Evolutionary conservation across 2,113 vertebrate species (phyloP).

Genomic region (Prietella phreatophila): DNA sequence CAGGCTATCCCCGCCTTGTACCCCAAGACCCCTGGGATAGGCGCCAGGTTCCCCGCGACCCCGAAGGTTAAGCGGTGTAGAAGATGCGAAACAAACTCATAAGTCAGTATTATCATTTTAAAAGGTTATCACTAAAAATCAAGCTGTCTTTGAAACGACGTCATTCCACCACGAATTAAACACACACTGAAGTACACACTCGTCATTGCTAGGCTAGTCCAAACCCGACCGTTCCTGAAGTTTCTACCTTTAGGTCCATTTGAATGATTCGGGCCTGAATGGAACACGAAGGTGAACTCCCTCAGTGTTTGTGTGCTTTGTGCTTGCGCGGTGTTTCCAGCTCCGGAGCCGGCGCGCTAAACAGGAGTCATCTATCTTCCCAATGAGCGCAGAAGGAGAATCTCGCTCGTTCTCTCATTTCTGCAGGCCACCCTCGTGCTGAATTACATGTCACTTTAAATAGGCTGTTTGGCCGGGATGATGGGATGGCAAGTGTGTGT

Average conservation of each 20-base stretch:
- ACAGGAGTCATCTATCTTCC: neutral
- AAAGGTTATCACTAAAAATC: too few relatives aligned
- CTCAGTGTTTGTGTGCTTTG: neutral
- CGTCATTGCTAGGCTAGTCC: neutral
- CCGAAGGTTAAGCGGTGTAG: too few relatives aligned
- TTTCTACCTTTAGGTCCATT: neutral
- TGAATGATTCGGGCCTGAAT: neutral
- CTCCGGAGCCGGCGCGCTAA: neutral
- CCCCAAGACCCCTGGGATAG: too few relatives aligned
- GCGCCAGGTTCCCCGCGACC: too few relatives aligned
- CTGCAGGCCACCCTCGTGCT: constrained; percentile 42
- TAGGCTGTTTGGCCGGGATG: constrained; percentile 55
- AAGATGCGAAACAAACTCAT: too few relatives aligned
- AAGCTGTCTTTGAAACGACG: too few relatives aligned
- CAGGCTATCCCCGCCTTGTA: too few relatives aligned
- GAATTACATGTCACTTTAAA: constrained; percentile 61
- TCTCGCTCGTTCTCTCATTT: constrained; percentile 40
- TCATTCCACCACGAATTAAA: neutral
- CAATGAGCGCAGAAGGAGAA: constrained; percentile 24
- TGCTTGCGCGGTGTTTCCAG: neutral
- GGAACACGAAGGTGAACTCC: neutral
- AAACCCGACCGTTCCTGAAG: neutral
- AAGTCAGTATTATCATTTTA: too few relatives aligned
- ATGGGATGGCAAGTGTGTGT: constrained; percentile 40
- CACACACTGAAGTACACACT: neutral